Conservation (phyloP, 2,888 invertebrate species). For the Polymixis flavicincta region DNA sequence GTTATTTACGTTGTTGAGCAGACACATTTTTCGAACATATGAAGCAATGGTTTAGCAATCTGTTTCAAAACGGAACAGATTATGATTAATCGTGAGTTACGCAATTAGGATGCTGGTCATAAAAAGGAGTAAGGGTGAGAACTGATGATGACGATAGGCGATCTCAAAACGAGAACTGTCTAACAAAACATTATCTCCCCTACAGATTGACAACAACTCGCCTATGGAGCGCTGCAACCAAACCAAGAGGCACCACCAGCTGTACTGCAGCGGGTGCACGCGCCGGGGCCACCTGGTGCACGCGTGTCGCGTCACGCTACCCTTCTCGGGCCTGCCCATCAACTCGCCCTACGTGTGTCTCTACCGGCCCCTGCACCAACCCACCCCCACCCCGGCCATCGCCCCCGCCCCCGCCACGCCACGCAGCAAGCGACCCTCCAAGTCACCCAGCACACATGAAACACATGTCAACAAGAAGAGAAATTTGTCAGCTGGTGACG, state of each 20-base stretch:
- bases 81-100: too few relatives aligned
- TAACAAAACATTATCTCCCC: slow-evolving; percentile 33
- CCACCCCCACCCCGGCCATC: slow-evolving; percentile 54
- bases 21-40: too few relatives aligned
- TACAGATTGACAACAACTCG: slow-evolving; percentile 86
- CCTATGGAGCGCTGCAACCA: slow-evolving; percentile 78
- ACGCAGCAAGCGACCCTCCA: slow-evolving; percentile 81
- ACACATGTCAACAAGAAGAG: slow-evolving; percentile 80
- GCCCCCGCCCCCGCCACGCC: slow-evolving; percentile 21
- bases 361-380: slow-evolving; percentile 77
- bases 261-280: slow-evolving; percentile 91
- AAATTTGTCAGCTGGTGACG: slow-evolving; percentile 70
- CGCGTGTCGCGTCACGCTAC: slow-evolving; percentile 80
- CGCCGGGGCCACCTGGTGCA: slow-evolving; percentile 89
- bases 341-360: slow-evolving; percentile 81
- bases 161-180: not conserved
- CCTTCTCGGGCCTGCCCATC: slow-evolving; percentile 84
- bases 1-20: too few relatives aligned
- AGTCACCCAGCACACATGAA: slow-evolving; percentile 81
- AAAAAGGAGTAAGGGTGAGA: too few relatives aligned
- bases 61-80: too few relatives aligned
- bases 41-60: too few relatives aligned
- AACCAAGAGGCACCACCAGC: slow-evolving; percentile 76
- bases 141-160: not conserved
- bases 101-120: too few relatives aligned